Evolutionary conservation across 2,888 invertebrate species (phyloP), one percentile per base, ranked within the genome.

Genomic region (Hirtodrosophila trivittata): DNA sequence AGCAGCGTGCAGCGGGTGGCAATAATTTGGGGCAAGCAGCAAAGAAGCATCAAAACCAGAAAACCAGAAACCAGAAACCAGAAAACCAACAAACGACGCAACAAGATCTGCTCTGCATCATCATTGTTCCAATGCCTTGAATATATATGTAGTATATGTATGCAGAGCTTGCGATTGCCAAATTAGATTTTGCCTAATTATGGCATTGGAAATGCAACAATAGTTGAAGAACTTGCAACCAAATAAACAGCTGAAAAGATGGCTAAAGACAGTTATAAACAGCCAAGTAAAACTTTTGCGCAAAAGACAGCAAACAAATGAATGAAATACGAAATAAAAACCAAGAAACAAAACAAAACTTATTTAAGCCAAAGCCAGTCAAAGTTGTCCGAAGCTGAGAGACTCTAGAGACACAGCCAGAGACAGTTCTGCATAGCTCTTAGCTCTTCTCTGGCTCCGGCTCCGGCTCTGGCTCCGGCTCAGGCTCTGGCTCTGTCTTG

Each of bases 131-230:
- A 33, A 71, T 71, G 50, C n/a, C 6, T 50, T 28, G 35, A 9
- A 14, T 30, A 43, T 58, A n/a, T 7, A 5, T n/a, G 2, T 7
- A n/a, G 65, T 66, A 71, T 75, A 60, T 55, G 41, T 75, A 66
- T 60, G 64, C 50, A 37, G 37, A 18, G 50, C 57, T 58, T 65
- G 76, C 64, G 66, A 84, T 82, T 82, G 63, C 66, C 57, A 82
- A 82, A 82, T 82, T 82, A 76, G 82, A 84, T 84, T 78, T 82
- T 59, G 50, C 43, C 65, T 81, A 78, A 84, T 82, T 84, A 78
- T 81, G 85, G 76, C 78, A 84, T 72, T 74, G 75, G 81, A 77
- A 67, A 66, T 75, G 72, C 58, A 72, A 78, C 63, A 67, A 55
- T 60, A 62, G 56, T 58, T 43, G 25, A 37, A 35, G 56, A 42